Percentiles rank a stretch among this genome's conserved stretches.
Evolutionary conservation across 1,140 invertebrate genomes (phyloP).

Genomic region (Diploscapter pachys): DNA sequence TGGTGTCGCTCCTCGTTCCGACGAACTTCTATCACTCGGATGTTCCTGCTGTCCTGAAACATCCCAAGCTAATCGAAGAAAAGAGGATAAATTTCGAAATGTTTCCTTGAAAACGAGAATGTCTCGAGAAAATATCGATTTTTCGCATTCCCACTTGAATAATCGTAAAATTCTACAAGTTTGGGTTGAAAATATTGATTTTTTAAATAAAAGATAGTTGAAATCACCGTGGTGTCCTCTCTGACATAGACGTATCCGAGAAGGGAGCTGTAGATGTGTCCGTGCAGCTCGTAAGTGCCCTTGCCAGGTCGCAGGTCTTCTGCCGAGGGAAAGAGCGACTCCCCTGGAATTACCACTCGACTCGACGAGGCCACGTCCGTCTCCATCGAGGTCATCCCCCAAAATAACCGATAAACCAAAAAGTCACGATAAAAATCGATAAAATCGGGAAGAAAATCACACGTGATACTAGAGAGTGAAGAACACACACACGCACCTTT

Average conservation of each 20-base stretch:
- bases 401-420: too few species aligned
- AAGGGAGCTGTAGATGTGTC: constrained; percentile 30
- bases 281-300: constrained; percentile 34
- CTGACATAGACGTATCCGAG: constrained; percentile 26
- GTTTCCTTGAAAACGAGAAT: too few species aligned
- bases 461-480: too few species aligned
- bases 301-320: constrained; percentile 18
- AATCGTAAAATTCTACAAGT: neutral
- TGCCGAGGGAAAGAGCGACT: neutral
- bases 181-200: neutral
- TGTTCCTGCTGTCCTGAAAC: constrained; percentile 21
- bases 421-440: too few species aligned
- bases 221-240: constrained; percentile 6
- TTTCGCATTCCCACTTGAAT: too few species aligned
- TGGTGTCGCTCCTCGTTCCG: constrained; percentile 20
- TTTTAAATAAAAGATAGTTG: neutral
- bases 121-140: too few species aligned
- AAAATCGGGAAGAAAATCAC: too few species aligned
- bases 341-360: constrained; percentile 6
- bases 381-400: too few species aligned
- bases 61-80: constrained; percentile 2
- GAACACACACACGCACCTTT: too few species aligned
- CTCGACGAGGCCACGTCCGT: too few species aligned
- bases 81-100: constrained; percentile 9
- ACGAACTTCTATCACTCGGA: constrained; percentile 34